Base-by-base conservation (phyloP, 2,888 invertebrate genomes). In the Dynastes grantii region DNA sequence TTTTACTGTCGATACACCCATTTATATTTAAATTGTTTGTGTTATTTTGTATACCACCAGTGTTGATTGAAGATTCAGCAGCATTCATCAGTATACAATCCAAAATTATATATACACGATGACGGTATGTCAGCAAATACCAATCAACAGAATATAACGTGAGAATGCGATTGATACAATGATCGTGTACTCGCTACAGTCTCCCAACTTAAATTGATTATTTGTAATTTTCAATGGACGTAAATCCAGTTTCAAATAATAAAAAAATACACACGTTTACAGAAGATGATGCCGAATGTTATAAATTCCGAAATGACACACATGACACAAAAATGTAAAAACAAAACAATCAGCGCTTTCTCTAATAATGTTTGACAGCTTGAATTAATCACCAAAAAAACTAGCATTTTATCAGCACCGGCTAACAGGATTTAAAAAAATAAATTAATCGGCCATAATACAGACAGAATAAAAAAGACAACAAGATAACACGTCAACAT, bases 261-360 rank as follows among this genome's bases (percentile, higher is more conserved):
- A 67, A 79, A 79, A 77, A 77, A 77, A 68, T 79, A 70, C 61
- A 64, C 68, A 79, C 68, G 76, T 63, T 68, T 76, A 76, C 63
- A 79, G 78, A 79, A 76, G 76, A 79, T 76, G 67, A 76, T 75
- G 76, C 78, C 78, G 68, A 79, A 79, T 75, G 78, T 70, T 61
- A 76, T 68, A 76, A 77, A 76, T 73, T 79, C 79, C 77, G 77
- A 79, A 79, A 79, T 77, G 76, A 79, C 79, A 77, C 77, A 73
- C 79, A 77, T 79, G 79, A 79, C 79, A 77, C 77, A 79, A 71
- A 78, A 73, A 65, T 73, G 71, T 29, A 75, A 79, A 79, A 79
- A 79, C 79, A 79, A 79, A 79, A 79, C 61, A 77, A 76, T 79
- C 77, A 79, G 75, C 65, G 78, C 78, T 78, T 78, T 73, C 78